Percentiles rank a stretch among this genome's conserved stretches.
Conservation (phyloP, 2,797 vertebrate species). For the Anguilla obscura region DNA sequence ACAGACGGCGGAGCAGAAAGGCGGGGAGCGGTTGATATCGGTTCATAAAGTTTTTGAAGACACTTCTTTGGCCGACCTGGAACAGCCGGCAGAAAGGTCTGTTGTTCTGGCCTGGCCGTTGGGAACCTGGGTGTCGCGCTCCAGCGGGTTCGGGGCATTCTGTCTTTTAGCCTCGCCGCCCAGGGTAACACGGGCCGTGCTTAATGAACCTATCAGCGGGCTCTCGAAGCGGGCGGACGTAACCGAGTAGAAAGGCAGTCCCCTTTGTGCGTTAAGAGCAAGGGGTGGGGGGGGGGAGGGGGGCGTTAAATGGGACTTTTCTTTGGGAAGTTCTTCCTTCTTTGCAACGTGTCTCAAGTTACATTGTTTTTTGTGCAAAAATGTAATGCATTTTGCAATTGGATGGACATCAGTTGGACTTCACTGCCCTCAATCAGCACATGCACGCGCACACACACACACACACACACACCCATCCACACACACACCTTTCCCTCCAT, state of each 20-base stretch:
- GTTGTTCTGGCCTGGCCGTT: constrained; percentile 87
- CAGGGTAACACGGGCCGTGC: constrained; percentile 85
- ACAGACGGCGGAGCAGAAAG: constrained; percentile 67
- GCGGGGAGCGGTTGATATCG: constrained; percentile 67
- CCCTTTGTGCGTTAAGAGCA: not conserved
- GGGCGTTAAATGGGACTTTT: not conserved
- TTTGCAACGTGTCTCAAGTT: not conserved
- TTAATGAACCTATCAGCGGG: constrained; percentile 87
- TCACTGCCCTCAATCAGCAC: too few species aligned
- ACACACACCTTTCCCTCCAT: not conserved
- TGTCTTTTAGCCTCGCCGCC: constrained; percentile 95
- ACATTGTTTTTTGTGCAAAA: not conserved
- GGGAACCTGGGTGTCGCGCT: constrained; percentile 87
- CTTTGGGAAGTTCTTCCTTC: not conserved
- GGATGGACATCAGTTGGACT: not conserved
- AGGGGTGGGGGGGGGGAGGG: not conserved
- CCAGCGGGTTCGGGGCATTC: constrained; percentile 90
- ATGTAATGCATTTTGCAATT: not conserved
- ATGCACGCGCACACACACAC: not conserved
- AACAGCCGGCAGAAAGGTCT: constrained; percentile 81
- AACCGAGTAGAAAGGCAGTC: not conserved
- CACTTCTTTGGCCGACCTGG: constrained; percentile 78
- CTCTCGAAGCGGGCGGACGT: constrained; percentile 64
- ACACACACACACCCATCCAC: not conserved
- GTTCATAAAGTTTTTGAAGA: constrained; percentile 68